Evolutionary conservation across 1,140 invertebrate genomes (phyloP).

Genomic region (Neotoxoptera formosana): DNA sequence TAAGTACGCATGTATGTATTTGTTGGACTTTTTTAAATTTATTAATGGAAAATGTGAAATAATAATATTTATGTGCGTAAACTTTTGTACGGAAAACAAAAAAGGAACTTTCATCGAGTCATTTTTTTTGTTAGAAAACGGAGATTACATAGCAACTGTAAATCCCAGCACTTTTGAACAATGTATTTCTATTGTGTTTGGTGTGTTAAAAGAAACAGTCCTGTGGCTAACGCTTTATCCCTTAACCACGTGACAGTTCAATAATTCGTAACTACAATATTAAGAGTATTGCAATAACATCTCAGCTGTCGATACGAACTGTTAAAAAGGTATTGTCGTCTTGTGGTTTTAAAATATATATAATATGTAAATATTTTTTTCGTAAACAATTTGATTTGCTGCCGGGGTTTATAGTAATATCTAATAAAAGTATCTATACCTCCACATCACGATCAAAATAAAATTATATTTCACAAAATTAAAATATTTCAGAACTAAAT

Average conservation of each 20-base stretch:
- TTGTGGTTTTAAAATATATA: neutral
- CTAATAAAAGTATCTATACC: neutral
- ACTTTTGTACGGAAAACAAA: neutral
- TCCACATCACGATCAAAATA: neutral
- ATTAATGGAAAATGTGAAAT: neutral
- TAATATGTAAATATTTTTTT: neutral
- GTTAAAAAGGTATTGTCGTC: neutral
- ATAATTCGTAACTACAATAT: neutral
- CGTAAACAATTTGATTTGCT: neutral
- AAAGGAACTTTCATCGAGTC: neutral
- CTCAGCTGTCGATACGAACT: neutral
- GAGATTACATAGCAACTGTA: neutral
- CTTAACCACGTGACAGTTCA: neutral
- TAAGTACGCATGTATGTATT: neutral
- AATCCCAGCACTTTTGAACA: neutral
- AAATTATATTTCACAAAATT: no score
- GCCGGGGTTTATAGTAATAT: neutral
- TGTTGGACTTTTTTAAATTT: neutral
- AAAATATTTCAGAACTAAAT: neutral
- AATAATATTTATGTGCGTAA: neutral
- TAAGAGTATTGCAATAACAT: neutral
- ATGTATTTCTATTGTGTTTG: neutral
- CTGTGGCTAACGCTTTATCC: neutral
- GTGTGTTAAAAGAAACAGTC: neutral
- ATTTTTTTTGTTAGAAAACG: conserved; percentile 24